phyloP scores from a whole-genome alignment of 1,140 invertebrate species.

The Hycleus phaleratus region DNA sequence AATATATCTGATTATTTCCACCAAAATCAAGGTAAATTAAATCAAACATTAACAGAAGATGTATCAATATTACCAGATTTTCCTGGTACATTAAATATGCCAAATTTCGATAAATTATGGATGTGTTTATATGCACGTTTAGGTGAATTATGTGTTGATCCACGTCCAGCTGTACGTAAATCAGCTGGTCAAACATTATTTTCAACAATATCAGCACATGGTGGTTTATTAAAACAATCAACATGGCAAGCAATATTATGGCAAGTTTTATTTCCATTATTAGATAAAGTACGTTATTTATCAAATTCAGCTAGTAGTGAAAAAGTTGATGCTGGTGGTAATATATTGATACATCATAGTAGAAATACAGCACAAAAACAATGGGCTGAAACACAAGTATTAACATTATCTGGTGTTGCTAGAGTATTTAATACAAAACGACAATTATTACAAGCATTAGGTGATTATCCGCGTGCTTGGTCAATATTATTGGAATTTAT shows the following conservation, averaged over 20 bases:
- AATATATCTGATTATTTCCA: slow-evolving; percentile 96
- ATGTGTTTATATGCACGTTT: slow-evolving; percentile 89
- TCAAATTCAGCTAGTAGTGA: slow-evolving; percentile 89
- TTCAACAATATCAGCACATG: slow-evolving; percentile 94
- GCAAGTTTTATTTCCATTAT: slow-evolving; percentile 90
- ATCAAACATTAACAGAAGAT: slow-evolving; percentile 60
- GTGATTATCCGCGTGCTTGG: slow-evolving; percentile 91
- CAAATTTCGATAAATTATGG: slow-evolving; percentile 89
- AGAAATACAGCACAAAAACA: slow-evolving; percentile 98
- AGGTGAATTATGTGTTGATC: slow-evolving; percentile 90
- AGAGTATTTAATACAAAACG: slow-evolving; percentile 83
- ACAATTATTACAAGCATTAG: slow-evolving; percentile 71
- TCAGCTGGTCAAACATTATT: slow-evolving; percentile 98
- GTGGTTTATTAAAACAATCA: slow-evolving; percentile 71
- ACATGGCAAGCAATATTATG: slow-evolving; percentile 88
- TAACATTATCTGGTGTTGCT: slow-evolving; percentile 56
- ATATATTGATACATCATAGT: slow-evolving; percentile 97
- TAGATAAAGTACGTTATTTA: slow-evolving; percentile 85
- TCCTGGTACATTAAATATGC: slow-evolving; percentile 74
- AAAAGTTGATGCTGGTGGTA: slow-evolving; percentile 85
- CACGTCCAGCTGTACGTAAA: slow-evolving; percentile 90
- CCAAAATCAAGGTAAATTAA: slow-evolving; percentile 87
- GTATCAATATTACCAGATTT: slow-evolving; percentile 71
- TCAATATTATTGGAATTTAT: slow-evolving; percentile 87
- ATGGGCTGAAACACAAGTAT: slow-evolving; percentile 90